These are phyloP conservation scores for Lateolabrax maculatus DNA, from an alignment of 2,797 vertebrate species.

Conservation along the genomic window DNA sequence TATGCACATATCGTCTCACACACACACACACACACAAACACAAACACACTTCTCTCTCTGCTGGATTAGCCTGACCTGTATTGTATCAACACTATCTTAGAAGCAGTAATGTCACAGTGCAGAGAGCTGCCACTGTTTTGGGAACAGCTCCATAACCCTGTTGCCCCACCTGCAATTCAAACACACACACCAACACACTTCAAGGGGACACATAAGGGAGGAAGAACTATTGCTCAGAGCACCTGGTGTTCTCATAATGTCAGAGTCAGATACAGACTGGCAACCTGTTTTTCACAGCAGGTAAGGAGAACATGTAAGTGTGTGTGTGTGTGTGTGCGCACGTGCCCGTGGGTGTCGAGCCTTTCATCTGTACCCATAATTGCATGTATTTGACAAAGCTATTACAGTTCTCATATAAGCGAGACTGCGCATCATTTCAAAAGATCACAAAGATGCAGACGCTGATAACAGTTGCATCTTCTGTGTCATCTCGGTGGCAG, in stretches of 20 bases:
- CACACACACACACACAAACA: constrained; percentile 7
- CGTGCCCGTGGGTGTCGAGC: neutral
- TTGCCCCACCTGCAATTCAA: neutral
- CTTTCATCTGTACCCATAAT: constrained; percentile 51
- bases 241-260: constrained; percentile 72
- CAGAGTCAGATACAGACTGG: constrained; percentile 52
- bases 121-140: constrained; percentile 4
- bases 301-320: neutral
- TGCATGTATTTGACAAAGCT: constrained; percentile 42
- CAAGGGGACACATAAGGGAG: constrained; percentile 33
- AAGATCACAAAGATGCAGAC: constrained; percentile 27
- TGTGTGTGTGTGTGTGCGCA: constrained; percentile 15
- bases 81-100: constrained; percentile 9
- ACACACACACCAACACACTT: constrained; percentile 34
- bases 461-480: constrained; percentile 22
- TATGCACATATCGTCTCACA: neutral
- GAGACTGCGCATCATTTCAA: constrained; percentile 34
- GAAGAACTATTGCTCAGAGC: constrained; percentile 57
- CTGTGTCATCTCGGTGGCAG: constrained; percentile 7
- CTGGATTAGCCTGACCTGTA: constrained; percentile 28
- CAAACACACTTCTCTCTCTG: neutral
- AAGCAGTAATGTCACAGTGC: neutral
- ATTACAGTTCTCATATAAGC: constrained; percentile 44
- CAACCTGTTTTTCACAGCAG: constrained; percentile 43
- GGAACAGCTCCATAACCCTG: constrained; percentile 33